phyloP scores from a whole-genome alignment of 2,797 vertebrate species.

The Syndactyla subalaris region DNA sequence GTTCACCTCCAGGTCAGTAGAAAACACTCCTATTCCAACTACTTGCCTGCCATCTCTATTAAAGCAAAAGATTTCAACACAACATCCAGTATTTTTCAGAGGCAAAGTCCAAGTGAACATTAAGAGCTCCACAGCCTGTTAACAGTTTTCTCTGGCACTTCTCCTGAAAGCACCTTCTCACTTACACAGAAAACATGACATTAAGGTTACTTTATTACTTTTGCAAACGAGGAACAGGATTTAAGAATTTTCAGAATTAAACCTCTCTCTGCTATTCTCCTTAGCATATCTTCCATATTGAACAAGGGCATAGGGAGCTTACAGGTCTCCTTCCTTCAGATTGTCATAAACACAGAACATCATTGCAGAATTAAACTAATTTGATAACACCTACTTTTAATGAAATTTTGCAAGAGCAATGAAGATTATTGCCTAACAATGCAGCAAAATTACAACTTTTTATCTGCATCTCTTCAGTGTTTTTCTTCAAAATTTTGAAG shows the following conservation, averaged over 20 bases:
- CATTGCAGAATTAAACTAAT: background rate
- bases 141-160: background rate
- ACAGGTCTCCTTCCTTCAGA: background rate
- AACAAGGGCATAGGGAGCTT: background rate
- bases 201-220: background rate
- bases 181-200: background rate
- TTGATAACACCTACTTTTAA: background rate
- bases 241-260: background rate
- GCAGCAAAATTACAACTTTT: background rate
- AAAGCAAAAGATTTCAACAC: background rate
- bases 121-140: background rate
- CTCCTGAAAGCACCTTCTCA: background rate
- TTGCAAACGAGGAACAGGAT: rapidly evolving
- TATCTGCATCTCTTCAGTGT: background rate
- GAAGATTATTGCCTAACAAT: background rate
- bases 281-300: background rate
- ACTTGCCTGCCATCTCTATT: background rate
- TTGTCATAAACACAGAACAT: background rate
- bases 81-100: background rate
- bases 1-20: background rate
- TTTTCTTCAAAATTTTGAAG: background rate
- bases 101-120: background rate
- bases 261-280: background rate
- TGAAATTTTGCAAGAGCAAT: background rate
- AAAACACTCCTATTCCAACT: background rate